Conservation (phyloP, 2,113 vertebrate species). For the Nanorana parkeri region DNA sequence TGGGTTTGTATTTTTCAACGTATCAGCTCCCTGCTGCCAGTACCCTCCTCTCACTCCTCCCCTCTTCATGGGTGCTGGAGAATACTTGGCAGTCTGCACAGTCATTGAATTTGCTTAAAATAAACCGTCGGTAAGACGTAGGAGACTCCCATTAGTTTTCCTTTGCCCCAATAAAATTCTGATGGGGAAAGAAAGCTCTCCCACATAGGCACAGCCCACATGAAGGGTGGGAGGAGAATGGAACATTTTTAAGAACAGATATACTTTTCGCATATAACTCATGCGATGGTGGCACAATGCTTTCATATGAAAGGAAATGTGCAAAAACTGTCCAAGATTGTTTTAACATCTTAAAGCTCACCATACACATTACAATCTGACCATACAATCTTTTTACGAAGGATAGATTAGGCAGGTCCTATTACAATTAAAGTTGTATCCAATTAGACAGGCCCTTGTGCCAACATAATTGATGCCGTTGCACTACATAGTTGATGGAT, state of each 20-base stretch:
- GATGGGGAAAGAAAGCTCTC: neutral
- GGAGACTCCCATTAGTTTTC: neutral
- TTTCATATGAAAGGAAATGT: too few relatives aligned
- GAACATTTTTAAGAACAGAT: neutral
- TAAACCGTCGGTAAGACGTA: neutral
- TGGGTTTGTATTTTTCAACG: constrained; percentile 24
- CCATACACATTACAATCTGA: too few relatives aligned
- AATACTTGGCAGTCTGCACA: constrained; percentile 33
- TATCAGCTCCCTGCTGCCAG: neutral
- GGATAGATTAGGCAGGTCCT: too few relatives aligned
- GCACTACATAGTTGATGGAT: too few relatives aligned
- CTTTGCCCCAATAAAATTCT: neutral
- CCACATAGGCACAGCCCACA: neutral
- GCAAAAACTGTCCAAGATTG: too few relatives aligned
- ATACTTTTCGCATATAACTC: too few relatives aligned
- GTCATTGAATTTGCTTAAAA: constrained; percentile 26
- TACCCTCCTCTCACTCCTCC: constrained; percentile 8
- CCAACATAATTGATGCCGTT: too few relatives aligned
- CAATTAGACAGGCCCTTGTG: too few relatives aligned
- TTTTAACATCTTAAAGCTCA: too few relatives aligned
- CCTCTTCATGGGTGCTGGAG: constrained; percentile 1
- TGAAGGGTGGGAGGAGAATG: neutral
- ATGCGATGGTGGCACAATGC: too few relatives aligned
- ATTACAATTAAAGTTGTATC: too few relatives aligned
- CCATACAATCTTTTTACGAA: too few relatives aligned